Evolutionary conservation across 2,888 invertebrate genomes (phyloP).

Genomic region (Scaptomyza parva): DNA sequence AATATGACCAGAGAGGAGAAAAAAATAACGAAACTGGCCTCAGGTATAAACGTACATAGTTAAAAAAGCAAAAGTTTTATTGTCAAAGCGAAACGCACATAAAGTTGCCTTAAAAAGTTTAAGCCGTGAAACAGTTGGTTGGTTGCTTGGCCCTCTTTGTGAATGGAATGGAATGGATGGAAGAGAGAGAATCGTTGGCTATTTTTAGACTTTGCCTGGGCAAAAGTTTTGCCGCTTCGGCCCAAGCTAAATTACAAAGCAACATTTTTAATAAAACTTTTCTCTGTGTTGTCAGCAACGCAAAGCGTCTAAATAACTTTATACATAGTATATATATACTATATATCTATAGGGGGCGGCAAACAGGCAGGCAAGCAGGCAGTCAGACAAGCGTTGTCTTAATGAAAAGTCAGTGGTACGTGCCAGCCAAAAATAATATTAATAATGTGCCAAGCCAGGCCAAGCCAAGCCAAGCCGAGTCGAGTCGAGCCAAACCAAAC

Average conservation of each 20-base stretch:
- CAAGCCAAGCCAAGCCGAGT: no score
- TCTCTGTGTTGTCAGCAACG: conserved; percentile 32
- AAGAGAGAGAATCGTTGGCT: conserved; percentile 36
- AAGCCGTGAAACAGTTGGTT: conserved; percentile 45
- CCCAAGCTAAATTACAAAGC: conserved; percentile 69
- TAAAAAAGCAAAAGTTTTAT: conserved; percentile 70
- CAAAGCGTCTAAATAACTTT: conserved; percentile 25
- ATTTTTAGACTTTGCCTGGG: conserved; percentile 61
- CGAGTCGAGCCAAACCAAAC: no score
- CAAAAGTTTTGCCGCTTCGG: conserved; percentile 37
- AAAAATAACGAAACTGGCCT: no score
- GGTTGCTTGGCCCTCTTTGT: conserved; percentile 26
- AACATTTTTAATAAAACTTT: conserved; percentile 79
- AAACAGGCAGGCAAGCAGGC: conserved; percentile 34
- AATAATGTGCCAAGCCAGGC: conserved; percentile 62
- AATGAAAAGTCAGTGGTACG: conserved; percentile 71
- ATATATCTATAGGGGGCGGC: conserved; percentile 14
- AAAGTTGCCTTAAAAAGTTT: conserved; percentile 76
- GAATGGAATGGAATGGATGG: no score
- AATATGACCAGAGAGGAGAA: neutral
- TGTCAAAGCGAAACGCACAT: conserved; percentile 69
- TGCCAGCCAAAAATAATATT: conserved; percentile 64
- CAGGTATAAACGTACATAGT: conserved; percentile 20
- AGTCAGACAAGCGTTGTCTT: conserved; percentile 54
- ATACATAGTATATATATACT: neutral